Conservation (phyloP, 2,888 invertebrate genomes). For the Esperia sulphurella region DNA sequence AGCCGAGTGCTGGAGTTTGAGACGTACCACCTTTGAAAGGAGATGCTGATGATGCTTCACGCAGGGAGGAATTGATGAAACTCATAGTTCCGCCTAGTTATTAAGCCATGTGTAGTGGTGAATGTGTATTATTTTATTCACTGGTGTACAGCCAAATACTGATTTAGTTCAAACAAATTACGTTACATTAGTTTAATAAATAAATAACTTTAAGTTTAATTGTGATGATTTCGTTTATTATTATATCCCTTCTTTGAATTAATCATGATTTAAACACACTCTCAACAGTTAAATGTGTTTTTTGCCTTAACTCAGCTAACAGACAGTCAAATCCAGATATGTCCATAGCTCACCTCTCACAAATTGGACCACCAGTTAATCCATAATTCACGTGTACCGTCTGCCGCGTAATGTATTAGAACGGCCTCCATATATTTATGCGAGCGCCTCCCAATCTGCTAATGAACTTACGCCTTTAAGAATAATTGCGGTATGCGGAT, state of each 20-base stretch:
- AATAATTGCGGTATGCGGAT: neutral
- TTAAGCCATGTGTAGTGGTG: conserved; percentile 51
- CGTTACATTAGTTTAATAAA: conserved; percentile 52
- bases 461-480: conserved; percentile 37
- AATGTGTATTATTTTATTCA: conserved; percentile 57
- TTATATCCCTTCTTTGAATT: too few relatives aligned
- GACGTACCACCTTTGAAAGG: conserved; percentile 93
- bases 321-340: too few relatives aligned
- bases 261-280: too few relatives aligned
- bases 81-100: conserved; percentile 32
- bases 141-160: conserved; percentile 77
- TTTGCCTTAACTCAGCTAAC: too few relatives aligned
- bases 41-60: conserved; percentile 94
- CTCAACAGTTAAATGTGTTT: too few relatives aligned
- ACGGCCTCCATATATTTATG: conserved; percentile 59
- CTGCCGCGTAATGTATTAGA: conserved; percentile 61
- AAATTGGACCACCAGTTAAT: conserved; percentile 29
- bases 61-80: conserved; percentile 99
- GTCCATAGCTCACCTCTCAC: conserved; percentile 8
- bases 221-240: too few relatives aligned
- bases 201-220: too few relatives aligned
- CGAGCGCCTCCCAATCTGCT: conserved; percentile 44
- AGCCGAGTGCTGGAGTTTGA: conserved; percentile 83
- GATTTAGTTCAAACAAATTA: conserved; percentile 73
- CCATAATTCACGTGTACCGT: conserved; percentile 52